Percentiles rank a stretch among this genome's conserved stretches.
Conservation (phyloP, 2,797 vertebrate species). For the Carduelis carduelis region DNA sequence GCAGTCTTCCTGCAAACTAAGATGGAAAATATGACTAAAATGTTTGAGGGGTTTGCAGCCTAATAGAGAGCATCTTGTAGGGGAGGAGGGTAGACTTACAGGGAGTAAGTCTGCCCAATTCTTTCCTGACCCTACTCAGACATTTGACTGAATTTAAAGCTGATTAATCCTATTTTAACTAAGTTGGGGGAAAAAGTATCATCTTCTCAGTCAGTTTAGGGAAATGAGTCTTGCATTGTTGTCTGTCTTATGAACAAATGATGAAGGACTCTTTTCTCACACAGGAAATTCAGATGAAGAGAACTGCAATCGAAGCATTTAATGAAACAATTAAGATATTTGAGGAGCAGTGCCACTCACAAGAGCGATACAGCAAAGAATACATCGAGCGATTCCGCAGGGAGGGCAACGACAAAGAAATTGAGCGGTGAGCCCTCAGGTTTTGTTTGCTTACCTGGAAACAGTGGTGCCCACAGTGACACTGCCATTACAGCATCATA, state of each 20-base stretch:
- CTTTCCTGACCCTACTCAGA: background rate
- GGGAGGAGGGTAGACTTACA: background rate
- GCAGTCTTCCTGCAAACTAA: conserved; percentile 42
- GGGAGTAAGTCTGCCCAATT: background rate
- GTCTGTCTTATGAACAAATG: background rate
- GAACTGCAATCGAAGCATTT: conserved; percentile 95
- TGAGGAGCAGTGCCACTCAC: conserved; percentile 93
- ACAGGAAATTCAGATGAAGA: conserved; percentile 98
- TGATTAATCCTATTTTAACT: background rate
- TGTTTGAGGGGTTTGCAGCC: conserved; percentile 16
- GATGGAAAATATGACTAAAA: conserved; percentile 58
- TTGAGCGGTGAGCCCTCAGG: conserved; percentile 81
- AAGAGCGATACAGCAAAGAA: conserved; percentile 90
- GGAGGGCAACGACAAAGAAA: conserved; percentile 86
- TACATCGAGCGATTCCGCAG: conserved; percentile 85
- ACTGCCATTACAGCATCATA: background rate
- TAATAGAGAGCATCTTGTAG: background rate
- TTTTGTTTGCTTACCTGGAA: background rate
- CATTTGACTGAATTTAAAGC: background rate
- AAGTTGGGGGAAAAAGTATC: background rate
- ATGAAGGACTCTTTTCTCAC: background rate
- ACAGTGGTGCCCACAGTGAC: background rate
- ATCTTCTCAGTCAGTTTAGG: background rate
- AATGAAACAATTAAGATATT: conserved; percentile 99
- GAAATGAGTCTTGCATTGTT: background rate